Conservation (phyloP, 1,140 invertebrate species). For the Bradynema listronoti region DNA sequence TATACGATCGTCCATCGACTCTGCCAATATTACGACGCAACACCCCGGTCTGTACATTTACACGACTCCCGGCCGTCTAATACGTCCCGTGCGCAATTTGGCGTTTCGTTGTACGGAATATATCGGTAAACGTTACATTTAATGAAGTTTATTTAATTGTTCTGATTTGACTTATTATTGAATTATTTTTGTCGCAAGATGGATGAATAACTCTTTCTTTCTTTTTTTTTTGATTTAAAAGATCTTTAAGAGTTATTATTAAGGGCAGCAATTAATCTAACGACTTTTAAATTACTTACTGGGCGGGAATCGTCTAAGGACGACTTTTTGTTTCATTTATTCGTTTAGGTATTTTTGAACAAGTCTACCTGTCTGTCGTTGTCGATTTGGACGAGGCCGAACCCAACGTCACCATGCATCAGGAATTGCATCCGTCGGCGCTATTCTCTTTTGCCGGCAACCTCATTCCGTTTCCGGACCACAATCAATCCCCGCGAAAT, state of each 20-base stretch:
- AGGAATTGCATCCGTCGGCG: constrained; percentile 75
- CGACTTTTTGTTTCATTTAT: not conserved
- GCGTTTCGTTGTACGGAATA: constrained; percentile 70
- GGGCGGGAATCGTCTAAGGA: too few species aligned
- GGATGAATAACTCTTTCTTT: too few species aligned
- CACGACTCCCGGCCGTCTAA: constrained; percentile 76
- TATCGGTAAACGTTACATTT: constrained; percentile 61
- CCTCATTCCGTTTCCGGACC: constrained; percentile 94
- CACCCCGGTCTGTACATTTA: constrained; percentile 88
- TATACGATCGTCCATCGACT: constrained; percentile 44
- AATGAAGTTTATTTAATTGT: too few species aligned
- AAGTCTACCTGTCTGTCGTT: constrained; percentile 82
- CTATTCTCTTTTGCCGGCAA: constrained; percentile 87
- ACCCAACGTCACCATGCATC: constrained; percentile 74
- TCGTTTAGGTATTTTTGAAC: constrained; percentile 80
- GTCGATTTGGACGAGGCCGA: constrained; percentile 72
- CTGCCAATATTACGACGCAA: constrained; percentile 58
- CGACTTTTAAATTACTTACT: too few species aligned
- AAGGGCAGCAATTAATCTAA: too few species aligned
- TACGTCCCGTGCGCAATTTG: constrained; percentile 86
- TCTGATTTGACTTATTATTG: too few species aligned
- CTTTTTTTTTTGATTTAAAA: too few species aligned
- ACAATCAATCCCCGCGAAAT: constrained; percentile 93
- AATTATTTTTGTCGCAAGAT: too few species aligned
- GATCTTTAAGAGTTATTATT: too few species aligned